A percentile compares a stretch with the other conserved stretches of the same genome.
phyloP scores from a whole-genome alignment of 2,797 vertebrate species.

The Lepus oiostolus region DNA sequence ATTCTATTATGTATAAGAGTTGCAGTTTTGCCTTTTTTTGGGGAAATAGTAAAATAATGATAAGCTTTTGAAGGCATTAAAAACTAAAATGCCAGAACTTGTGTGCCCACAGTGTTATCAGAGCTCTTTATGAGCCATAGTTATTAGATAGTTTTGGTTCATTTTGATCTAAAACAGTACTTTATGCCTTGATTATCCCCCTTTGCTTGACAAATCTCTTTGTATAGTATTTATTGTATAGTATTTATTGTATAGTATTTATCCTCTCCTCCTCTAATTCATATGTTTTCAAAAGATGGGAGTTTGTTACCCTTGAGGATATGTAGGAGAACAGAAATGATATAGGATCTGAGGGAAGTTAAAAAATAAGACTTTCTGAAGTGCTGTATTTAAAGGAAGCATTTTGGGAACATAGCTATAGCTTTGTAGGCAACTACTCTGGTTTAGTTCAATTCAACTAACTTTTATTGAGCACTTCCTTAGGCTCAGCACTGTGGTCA shows the following conservation, averaged over 20 bases:
- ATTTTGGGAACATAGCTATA: neutral
- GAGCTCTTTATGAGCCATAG: conserved; percentile 8
- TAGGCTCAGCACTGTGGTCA: neutral
- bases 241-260: neutral
- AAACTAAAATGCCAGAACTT: conserved; percentile 5
- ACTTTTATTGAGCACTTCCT: neutral
- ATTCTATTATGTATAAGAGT: neutral
- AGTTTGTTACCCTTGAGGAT: neutral
- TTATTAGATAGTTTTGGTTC: neutral
- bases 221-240: neutral
- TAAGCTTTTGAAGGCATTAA: conserved; percentile 24
- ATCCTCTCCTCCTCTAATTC: neutral
- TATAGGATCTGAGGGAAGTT: conserved; percentile 18
- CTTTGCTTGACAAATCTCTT: neutral
- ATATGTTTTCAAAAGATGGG: neutral
- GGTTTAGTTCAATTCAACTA: neutral
- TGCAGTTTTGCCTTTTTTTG: neutral
- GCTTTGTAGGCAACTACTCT: neutral
- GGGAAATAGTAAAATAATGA: conserved; percentile 1
- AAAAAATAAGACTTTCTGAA: conserved; percentile 47
- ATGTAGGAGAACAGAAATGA: neutral
- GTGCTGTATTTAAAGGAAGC: neutral
- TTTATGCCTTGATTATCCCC: neutral
- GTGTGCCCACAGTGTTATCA: neutral
- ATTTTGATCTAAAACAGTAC: conserved; percentile 54